Conservation (phyloP, 2,888 invertebrate genomes). For the Sesamia inferens region DNA sequence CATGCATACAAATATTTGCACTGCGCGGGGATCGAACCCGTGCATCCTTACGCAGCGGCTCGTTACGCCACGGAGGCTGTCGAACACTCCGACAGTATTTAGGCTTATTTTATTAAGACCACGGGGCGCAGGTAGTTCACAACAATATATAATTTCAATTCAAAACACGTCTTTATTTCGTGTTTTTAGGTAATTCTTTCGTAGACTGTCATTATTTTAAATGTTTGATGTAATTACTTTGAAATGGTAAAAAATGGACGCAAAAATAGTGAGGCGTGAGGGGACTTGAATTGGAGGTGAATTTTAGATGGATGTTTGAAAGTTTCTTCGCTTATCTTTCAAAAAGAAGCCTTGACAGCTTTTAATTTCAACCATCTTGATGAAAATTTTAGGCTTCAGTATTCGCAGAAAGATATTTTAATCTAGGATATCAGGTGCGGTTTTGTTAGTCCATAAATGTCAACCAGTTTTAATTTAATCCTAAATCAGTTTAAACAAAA, state of each 20-base stretch:
- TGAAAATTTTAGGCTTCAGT: slow-evolving; percentile 21
- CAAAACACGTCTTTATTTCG: not conserved
- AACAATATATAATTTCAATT: no score
- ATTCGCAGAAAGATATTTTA: slow-evolving; percentile 23
- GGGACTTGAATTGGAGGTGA: slow-evolving; percentile 21
- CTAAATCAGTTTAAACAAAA: slow-evolving; percentile 9
- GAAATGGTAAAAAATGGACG: slow-evolving; percentile 30
- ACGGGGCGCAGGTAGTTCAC: no score
- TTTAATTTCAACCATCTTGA: slow-evolving; percentile 30
- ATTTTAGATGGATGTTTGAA: slow-evolving; percentile 41
- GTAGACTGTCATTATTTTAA: slow-evolving; percentile 20
- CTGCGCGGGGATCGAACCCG: no score
- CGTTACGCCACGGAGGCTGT: no score
- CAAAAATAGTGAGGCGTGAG: slow-evolving; percentile 16
- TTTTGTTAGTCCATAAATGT: slow-evolving; percentile 11
- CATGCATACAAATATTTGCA: no score
- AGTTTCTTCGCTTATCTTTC: slow-evolving; percentile 23
- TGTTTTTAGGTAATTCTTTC: not conserved
- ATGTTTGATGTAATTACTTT: slow-evolving; percentile 45
- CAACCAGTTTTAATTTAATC: slow-evolving; percentile 18
- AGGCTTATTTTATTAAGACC: no score
- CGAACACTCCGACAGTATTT: no score
- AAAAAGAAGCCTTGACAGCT: slow-evolving; percentile 20
- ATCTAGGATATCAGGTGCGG: slow-evolving; percentile 9
- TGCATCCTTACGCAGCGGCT: no score